Evolutionary conservation across 2,797 vertebrate species (phyloP).

Genomic region (Artibeus lituratus): DNA sequence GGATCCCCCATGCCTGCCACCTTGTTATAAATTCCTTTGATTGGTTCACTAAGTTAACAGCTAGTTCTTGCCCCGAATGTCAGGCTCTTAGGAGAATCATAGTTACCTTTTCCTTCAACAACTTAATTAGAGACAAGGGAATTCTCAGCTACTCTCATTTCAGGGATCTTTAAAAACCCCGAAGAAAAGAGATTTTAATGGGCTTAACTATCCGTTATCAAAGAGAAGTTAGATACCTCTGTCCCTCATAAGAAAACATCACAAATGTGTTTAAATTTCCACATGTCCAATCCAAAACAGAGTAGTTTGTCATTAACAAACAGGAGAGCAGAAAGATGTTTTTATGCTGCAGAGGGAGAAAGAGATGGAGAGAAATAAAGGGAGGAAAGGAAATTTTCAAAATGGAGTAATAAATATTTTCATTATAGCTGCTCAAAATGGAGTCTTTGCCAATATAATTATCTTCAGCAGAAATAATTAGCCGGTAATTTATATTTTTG

Average conservation of each 20-base stretch:
- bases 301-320: conserved; percentile 18
- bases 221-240: conserved; percentile 53
- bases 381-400: neutral
- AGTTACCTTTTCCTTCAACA: conserved; percentile 66
- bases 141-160: conserved; percentile 62
- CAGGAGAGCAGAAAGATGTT: neutral
- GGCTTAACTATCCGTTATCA: conserved; percentile 59
- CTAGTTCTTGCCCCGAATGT: conserved; percentile 63
- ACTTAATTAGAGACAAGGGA: conserved; percentile 71
- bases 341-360: neutral
- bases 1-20: conserved; percentile 20
- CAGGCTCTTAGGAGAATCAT: conserved; percentile 55
- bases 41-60: conserved; percentile 65
- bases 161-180: conserved; percentile 45
- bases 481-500: neutral
- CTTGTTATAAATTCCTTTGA: conserved; percentile 68
- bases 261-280: neutral
- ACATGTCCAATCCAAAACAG: neutral
- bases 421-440: conserved; percentile 16
- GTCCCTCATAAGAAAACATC: conserved; percentile 23
- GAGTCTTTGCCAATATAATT: neutral
- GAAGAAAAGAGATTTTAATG: conserved; percentile 59
- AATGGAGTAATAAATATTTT: conserved; percentile 35
- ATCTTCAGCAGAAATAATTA: conserved; percentile 9
- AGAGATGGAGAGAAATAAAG: neutral